Percentiles rank a stretch among this genome's conserved stretches.
phyloP scores from a whole-genome alignment of 2,113 vertebrate species.

The Tychaedon coryphoeus region DNA sequence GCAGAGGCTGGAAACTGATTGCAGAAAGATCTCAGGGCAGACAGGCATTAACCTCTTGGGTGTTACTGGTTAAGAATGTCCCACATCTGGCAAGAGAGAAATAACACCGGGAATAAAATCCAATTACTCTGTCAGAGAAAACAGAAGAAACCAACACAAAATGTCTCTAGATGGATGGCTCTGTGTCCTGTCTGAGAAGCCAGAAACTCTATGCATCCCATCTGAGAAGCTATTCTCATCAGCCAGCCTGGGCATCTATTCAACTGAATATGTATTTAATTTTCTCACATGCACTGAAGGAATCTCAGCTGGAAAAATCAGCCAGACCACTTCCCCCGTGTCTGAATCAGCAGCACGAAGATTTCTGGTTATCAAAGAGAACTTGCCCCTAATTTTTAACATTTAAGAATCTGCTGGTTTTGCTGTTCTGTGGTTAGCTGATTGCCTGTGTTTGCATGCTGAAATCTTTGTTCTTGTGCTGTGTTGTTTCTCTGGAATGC shows the following conservation, averaged over 20 bases:
- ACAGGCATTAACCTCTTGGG: not conserved
- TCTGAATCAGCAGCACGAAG: not conserved
- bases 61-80: not conserved
- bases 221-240: not conserved
- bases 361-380: not conserved
- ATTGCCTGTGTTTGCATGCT: not conserved
- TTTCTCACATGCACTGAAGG: not conserved
- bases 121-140: not conserved
- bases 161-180: not conserved
- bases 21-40: not conserved
- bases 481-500: slow-evolving; percentile 43
- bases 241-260: not conserved
- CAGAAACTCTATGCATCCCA: too few relatives aligned
- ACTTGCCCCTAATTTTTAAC: not conserved
- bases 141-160: not conserved
- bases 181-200: not conserved
- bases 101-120: not conserved
- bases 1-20: not conserved
- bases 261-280: not conserved
- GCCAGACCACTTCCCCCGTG: not conserved
- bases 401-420: not conserved
- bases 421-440: not conserved
- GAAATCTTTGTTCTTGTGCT: slow-evolving; percentile 15
- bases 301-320: not conserved
- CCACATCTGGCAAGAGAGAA: not conserved